Percentiles rank a stretch among this genome's conserved stretches.
Conservation (phyloP, 2,888 invertebrate genomes). For the Eilema sororculum region DNA sequence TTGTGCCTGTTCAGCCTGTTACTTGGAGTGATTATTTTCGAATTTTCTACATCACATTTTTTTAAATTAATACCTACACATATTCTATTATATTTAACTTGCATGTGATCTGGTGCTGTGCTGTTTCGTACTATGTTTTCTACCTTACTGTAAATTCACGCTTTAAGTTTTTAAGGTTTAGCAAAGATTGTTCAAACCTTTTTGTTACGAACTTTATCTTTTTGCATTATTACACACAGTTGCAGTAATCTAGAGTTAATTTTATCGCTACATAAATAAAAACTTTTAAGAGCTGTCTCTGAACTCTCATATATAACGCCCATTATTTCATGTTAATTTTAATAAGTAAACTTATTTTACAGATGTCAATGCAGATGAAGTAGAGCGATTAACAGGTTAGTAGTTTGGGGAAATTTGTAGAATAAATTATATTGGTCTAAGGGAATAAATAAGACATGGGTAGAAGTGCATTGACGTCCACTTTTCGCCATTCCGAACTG, state of each 20-base stretch:
- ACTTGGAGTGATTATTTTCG: not conserved
- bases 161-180: too few species aligned
- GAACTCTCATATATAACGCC: not conserved
- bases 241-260: too few species aligned
- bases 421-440: too few species aligned
- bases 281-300: not conserved
- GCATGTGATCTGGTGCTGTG: not conserved
- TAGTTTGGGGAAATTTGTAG: not conserved
- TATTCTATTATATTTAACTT: not conserved
- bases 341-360: not conserved
- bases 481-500: too few species aligned
- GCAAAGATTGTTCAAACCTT: too few species aligned
- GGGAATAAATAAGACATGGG: too few species aligned
- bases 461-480: too few species aligned
- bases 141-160: too few species aligned
- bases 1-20: conserved; percentile 23
- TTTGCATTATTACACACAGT: not conserved
- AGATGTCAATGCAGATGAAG: conserved; percentile 39
- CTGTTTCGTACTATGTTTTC: not conserved
- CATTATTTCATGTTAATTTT: not conserved
- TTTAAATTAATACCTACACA: not conserved
- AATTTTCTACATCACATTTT: not conserved
- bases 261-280: too few species aligned
- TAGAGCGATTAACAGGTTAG: conserved; percentile 39
- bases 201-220: not conserved